These are phyloP conservation scores for Agrochola litura DNA, from an alignment of 2,888 invertebrate genomes.

Conservation along the genomic window DNA sequence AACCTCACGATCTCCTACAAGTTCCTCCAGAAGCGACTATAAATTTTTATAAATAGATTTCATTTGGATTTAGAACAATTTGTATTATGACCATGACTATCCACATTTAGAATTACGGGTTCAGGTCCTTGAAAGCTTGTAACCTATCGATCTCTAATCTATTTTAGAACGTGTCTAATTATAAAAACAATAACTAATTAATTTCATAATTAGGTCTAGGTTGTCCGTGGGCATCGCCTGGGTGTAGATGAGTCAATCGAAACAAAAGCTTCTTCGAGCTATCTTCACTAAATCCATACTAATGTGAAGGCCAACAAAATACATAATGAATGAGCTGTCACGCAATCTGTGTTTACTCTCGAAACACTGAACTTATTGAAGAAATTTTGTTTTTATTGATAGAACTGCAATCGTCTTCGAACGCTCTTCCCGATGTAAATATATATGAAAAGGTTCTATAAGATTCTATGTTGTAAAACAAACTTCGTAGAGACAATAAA, in stretches of 20 bases:
- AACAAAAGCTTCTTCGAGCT: conserved; percentile 53
- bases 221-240: conserved; percentile 49
- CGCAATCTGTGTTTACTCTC: conserved; percentile 48
- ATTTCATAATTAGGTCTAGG: conserved; percentile 60
- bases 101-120: not conserved
- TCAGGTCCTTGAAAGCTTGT: not conserved
- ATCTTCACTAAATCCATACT: conserved; percentile 48
- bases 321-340: conserved; percentile 51
- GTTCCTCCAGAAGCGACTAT: not conserved
- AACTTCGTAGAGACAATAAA: conserved; percentile 6
- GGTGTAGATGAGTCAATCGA: conserved; percentile 63
- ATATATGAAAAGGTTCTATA: not conserved
- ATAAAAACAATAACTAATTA: conserved; percentile 50
- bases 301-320: conserved; percentile 55
- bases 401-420: not conserved
- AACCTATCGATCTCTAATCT: conserved; percentile 24
- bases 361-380: conserved; percentile 6
- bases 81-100: conserved; percentile 9
- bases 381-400: conserved; percentile 5
- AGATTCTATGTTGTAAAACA: not conserved
- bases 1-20: too few species aligned
- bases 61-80: not conserved
- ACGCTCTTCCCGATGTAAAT: not conserved
- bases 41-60: not conserved
- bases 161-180: conserved; percentile 39